These are phyloP conservation scores for Valencia hispanica DNA, from an alignment of 2,797 vertebrate genomes.

Conservation along the genomic window DNA sequence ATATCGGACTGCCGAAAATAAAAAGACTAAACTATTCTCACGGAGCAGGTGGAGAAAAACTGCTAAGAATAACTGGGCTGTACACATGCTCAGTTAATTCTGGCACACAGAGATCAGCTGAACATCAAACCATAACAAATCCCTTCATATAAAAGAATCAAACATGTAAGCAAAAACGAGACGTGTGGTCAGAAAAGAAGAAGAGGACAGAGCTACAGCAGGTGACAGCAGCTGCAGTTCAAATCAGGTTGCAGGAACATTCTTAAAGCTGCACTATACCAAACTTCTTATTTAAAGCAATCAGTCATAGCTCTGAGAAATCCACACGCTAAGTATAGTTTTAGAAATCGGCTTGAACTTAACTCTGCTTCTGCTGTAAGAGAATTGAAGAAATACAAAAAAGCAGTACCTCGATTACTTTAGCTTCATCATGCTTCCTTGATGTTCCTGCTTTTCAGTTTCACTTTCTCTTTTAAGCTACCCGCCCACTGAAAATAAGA, in stretches of 20 bases:
- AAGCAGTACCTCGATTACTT: constrained; percentile 58
- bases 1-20: not conserved
- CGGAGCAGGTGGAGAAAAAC: not conserved
- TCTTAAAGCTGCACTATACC: not conserved
- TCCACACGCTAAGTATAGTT: not conserved
- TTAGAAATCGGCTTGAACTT: not conserved
- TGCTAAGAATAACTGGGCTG: not conserved
- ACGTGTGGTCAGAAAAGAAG: constrained; percentile 41
- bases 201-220: constrained; percentile 31
- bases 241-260: constrained; percentile 24
- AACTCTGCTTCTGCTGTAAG: not conserved
- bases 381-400: constrained; percentile 1
- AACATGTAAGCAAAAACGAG: constrained; percentile 29
- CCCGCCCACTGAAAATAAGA: constrained; percentile 54
- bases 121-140: constrained; percentile 7
- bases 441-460: constrained; percentile 51
- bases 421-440: constrained; percentile 57
- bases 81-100: constrained; percentile 7
- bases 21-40: not conserved
- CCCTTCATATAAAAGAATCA: constrained; percentile 27
- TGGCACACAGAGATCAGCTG: not conserved
- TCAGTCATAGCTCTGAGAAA: not conserved
- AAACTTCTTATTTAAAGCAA: not conserved
- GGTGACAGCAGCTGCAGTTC: constrained; percentile 67
- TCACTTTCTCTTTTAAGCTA: constrained; percentile 80